Conservation (phyloP, 1,140 invertebrate genomes). For the Zaprionus camerounensis region DNA sequence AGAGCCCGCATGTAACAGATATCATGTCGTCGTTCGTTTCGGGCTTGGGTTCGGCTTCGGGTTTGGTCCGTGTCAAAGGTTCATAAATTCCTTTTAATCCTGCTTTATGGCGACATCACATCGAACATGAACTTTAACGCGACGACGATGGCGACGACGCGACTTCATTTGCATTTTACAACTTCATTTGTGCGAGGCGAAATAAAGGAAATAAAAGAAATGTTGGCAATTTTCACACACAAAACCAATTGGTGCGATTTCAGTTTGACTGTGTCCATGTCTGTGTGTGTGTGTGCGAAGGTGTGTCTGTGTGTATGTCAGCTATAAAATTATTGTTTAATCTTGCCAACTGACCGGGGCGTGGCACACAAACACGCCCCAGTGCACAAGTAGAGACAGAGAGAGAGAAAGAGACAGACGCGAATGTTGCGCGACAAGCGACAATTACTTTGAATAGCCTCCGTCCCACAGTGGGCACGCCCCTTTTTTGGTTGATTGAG, state of each 20-base stretch:
- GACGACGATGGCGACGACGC: constrained; percentile 58
- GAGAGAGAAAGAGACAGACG: neutral
- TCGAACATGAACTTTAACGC: constrained; percentile 83
- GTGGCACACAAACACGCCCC: constrained; percentile 28
- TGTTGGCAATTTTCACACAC: constrained; percentile 45
- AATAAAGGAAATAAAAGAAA: constrained; percentile 67
- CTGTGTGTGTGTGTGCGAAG: constrained; percentile 1
- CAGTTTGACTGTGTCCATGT: neutral
- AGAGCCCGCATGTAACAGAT: constrained; percentile 59
- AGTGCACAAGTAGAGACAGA: neutral
- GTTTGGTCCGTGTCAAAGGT: constrained; percentile 73
- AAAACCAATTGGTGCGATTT: constrained; percentile 66
- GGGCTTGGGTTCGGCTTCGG: constrained; percentile 15
- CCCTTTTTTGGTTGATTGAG: constrained; percentile 27
- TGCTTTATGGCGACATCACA: constrained; percentile 81
- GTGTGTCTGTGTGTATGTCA: constrained; percentile 11
- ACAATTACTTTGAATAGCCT: constrained; percentile 58
- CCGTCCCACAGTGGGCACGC: neutral
- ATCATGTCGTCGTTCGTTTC: constrained; percentile 58
- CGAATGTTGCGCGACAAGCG: constrained; percentile 59
- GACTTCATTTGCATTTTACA: constrained; percentile 82
- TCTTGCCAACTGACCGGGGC: constrained; percentile 56
- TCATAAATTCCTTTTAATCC: constrained; percentile 82
- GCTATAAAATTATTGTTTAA: constrained; percentile 70
- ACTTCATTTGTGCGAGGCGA: constrained; percentile 72